phyloP scores from a whole-genome alignment of 2,113 vertebrate species.

The Erinaceus europaeus region DNA sequence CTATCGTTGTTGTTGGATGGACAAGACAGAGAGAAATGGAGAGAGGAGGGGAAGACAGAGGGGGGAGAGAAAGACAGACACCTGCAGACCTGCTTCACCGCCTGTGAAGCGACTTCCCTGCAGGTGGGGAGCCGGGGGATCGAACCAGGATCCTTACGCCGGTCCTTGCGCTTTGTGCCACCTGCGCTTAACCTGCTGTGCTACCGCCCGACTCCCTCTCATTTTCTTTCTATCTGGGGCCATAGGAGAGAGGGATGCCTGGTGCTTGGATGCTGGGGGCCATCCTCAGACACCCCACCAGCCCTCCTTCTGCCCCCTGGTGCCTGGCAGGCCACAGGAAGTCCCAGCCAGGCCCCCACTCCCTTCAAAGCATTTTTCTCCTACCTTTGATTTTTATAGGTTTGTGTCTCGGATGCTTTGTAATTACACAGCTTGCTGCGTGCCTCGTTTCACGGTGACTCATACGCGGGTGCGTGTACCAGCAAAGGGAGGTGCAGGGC shows the following conservation, averaged over 20 bases:
- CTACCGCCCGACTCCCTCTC: not conserved
- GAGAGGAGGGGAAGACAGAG: too few species aligned
- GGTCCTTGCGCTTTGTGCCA: too few species aligned
- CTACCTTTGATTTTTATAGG: conserved; percentile 85
- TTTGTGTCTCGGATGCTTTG: conserved; percentile 78
- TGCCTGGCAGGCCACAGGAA: conserved; percentile 81
- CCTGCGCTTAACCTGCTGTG: too few species aligned
- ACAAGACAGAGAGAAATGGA: too few species aligned
- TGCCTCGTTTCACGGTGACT: conserved; percentile 83
- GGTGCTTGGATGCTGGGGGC: not conserved
- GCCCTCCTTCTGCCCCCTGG: conserved; percentile 66
- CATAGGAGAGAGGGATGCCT: not conserved
- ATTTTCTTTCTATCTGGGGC: conserved; percentile 22
- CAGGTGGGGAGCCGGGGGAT: too few species aligned
- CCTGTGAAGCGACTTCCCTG: too few species aligned
- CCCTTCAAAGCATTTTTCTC: conserved; percentile 84
- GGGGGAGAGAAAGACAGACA: too few species aligned
- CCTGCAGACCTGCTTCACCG: too few species aligned
- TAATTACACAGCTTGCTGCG: conserved; percentile 84
- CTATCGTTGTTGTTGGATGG: too few species aligned
- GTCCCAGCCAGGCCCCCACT: conserved; percentile 69
- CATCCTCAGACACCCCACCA: not conserved
- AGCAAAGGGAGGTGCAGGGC: conserved; percentile 80
- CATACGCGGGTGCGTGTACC: conserved; percentile 75
- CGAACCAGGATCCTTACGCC: too few species aligned